Base-by-base conservation (phyloP, 2,113 vertebrate genomes). In the Chlorodrepanis virens region DNA sequence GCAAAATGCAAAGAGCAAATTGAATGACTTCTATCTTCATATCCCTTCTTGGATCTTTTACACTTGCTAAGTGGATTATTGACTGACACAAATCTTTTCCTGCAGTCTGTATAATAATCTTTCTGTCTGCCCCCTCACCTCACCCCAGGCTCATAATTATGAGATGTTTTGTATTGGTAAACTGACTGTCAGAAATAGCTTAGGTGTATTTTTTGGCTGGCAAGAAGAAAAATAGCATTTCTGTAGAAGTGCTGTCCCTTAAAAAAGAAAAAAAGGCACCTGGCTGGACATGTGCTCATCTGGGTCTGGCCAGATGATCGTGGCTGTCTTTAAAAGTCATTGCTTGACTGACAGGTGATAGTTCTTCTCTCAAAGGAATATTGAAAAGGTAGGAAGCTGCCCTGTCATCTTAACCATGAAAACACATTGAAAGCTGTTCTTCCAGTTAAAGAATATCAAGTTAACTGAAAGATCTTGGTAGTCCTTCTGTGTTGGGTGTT, bases 101-200 rank as follows among this genome's bases (percentile, higher is more conserved):
- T 77, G 4, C 23, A 53, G 21, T 12, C 37, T 75, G 0, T 45
- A 18, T 39, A 4, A 50, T 63, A 42, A 33, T 50, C 12, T 59
- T 42, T 85, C 10, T 80, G 22, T 40, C 14, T 1, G 50, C 27
- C 22, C 29, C 10, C 15, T 50, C 2, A 4, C n/a, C 15, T 44
- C 6, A 64, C 1, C 4, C 16, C 3, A 3, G 24, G 6, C 52
- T 71, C 12, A 6, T 53, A 33, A 22, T 59, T 59, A 21, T 0
- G 5, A 47, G 39, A 11, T 49, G 4, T 67, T 88, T 42, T 63
- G 4, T 78, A 11, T 33, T 61, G 27, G 17, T 37, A 35, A 59
- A 49, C 27, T 70, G 24, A 37, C 42, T 81, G 10, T 56, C 25
- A 60, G 6, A 94, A 83, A 37, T 28, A 50, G 21, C 22, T 83